phyloP scores from a whole-genome alignment of 1,140 invertebrate genomes.

The Drosophila arawakana region DNA sequence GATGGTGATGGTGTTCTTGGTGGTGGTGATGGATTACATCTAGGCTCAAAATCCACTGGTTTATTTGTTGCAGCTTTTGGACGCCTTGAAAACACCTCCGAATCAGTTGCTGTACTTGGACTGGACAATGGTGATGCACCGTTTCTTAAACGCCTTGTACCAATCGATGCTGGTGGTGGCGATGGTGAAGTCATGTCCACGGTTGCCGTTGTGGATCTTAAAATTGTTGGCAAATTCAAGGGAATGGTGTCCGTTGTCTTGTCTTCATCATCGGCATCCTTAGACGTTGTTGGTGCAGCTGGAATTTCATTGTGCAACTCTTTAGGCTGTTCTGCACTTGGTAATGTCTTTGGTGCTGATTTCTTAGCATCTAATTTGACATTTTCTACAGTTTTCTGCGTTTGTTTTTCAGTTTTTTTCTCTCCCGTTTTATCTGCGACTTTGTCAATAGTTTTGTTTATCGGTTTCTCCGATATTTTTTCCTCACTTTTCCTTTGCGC shows the following conservation, averaged over 20 bases:
- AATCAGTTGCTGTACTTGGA: not conserved
- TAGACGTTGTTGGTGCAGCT: not conserved
- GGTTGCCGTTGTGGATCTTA: not conserved
- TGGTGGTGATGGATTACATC: conserved; percentile 9
- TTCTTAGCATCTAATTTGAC: not conserved
- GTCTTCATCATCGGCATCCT: too few species aligned
- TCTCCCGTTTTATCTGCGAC: too few species aligned
- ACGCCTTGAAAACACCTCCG: not conserved
- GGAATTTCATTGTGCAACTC: not conserved
- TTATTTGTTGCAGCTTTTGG: not conserved
- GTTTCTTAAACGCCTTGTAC: too few species aligned
- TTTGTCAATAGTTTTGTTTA: too few species aligned
- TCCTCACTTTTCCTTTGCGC: too few species aligned
- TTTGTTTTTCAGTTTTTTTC: not conserved
- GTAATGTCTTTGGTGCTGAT: not conserved
- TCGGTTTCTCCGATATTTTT: too few species aligned
- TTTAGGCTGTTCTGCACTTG: not conserved
- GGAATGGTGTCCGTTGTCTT: not conserved
- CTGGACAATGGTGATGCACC: too few species aligned
- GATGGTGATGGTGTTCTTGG: not conserved
- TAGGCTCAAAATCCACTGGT: not conserved
- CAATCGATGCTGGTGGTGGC: not conserved
- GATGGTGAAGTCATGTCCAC: not conserved
- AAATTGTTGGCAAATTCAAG: not conserved
- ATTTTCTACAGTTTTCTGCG: not conserved